Evolutionary conservation across 2,888 invertebrate genomes (phyloP), one percentile per base, ranked within the genome.

Genomic region (Julus scandinavius): DNA sequence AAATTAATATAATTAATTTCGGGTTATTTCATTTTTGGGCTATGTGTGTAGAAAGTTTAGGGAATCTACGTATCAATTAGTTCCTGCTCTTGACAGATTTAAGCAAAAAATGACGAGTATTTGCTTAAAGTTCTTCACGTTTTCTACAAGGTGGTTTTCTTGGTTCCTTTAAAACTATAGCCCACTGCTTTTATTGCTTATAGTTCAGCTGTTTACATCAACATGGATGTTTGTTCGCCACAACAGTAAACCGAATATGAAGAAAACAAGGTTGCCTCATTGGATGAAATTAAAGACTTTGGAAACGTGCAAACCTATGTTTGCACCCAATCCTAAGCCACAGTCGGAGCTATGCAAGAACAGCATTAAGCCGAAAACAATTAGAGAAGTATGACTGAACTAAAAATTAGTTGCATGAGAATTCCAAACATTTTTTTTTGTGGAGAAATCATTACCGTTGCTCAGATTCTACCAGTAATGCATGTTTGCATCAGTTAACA

Each of bases 211-310:
- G 29, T 88, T 88, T 54, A n/a, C 54, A 6, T 15, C 88, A 2
- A 20, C 63, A 1, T 88, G 88, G 88, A 88, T 86, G 88, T 4
- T 86, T 38, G 88, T 88, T 17, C 85, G 88, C 20, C 86, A 88
- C 20, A 63, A 45, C 2, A 88, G 88, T 29, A 89, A 89, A 72
- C 89, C 89, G 1, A 88, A 88, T 29, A 89, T 89, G 0, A 50
- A 87, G 88, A 85, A 87, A 83, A 80, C 89, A 17, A 87, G 87
- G 45, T 72, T 87, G 7, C 88, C 88, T 29, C 88, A 89, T 49
- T 88, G 54, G 40, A 17, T n/a, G 0, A 85, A 88, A 20, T 72
- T 88, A 6, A 86, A 87, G n/a, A 41, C 17, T 38, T 49, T 88
- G 17, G 88, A 87, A 58, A 86, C 87, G 17, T 17, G 49, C n/a